phyloP scores from a whole-genome alignment of 2,113 vertebrate genomes.

The Gambusia affinis region DNA sequence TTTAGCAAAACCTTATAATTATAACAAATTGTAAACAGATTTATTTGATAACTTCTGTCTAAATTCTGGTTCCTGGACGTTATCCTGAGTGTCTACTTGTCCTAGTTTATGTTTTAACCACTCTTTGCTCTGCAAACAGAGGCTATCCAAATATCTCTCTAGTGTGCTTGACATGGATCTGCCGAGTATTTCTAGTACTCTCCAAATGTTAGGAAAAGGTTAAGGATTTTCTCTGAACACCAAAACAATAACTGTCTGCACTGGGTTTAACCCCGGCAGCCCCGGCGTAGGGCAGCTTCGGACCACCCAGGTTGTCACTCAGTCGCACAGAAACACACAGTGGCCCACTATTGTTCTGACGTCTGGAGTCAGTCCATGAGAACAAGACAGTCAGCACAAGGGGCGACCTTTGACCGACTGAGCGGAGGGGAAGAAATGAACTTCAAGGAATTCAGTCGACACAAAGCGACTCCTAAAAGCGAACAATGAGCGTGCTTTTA shows the following conservation, averaged over 20 bases:
- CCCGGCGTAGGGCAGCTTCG: conserved; percentile 6
- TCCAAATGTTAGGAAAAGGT: conserved; percentile 37
- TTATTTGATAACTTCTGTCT: no score
- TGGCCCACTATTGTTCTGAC: conserved; percentile 47
- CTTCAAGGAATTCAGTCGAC: conserved; percentile 32
- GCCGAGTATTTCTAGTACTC: conserved; percentile 7
- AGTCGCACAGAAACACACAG: conserved; percentile 29
- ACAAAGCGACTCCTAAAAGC: conserved; percentile 33
- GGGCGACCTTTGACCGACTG: conserved; percentile 57
- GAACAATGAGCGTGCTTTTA: conserved; percentile 31
- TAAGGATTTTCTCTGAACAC: conserved; percentile 20
- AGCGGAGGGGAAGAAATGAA: conserved; percentile 48
- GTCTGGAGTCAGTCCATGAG: conserved; percentile 57
- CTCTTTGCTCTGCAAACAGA: not conserved
- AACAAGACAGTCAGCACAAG: conserved; percentile 62
- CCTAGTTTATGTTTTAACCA: no score
- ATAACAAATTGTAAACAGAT: no score
- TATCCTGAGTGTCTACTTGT: no score
- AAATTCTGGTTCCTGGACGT: no score
- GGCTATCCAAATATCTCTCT: not conserved
- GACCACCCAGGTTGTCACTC: conserved; percentile 63
- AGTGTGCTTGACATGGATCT: conserved; percentile 3
- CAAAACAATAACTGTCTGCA: conserved; percentile 27
- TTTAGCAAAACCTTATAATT: no score
- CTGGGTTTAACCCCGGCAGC: conserved; percentile 27